These are phyloP conservation scores for Ormyrus thymus DNA, from an alignment of 2,888 invertebrate species.

Conservation along the genomic window DNA sequence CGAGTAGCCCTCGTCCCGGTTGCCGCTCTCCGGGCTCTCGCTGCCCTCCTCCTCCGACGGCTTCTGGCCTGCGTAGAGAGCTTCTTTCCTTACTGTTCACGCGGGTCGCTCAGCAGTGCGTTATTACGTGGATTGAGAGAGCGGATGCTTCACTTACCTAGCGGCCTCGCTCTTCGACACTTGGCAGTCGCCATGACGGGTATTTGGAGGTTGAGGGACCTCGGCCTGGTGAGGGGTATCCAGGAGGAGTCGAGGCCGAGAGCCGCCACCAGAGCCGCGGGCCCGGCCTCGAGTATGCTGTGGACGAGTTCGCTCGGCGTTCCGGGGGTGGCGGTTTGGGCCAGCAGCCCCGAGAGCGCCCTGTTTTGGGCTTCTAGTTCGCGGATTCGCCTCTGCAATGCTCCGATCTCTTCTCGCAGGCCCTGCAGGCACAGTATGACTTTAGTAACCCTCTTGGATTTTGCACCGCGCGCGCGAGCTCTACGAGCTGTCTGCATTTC, in stretches of 20 bases:
- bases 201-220: constrained; percentile 83
- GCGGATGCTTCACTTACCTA: constrained; percentile 69
- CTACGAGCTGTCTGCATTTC: too few relatives aligned
- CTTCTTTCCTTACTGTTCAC: not conserved
- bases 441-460: not conserved
- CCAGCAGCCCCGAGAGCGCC: constrained; percentile 82
- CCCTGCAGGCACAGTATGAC: constrained; percentile 77
- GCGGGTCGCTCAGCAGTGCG: too few relatives aligned
- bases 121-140: not conserved
- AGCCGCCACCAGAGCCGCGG: constrained; percentile 74
- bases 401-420: constrained; percentile 85
- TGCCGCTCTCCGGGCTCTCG: constrained; percentile 86
- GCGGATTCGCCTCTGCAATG: constrained; percentile 83
- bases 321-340: constrained; percentile 79
- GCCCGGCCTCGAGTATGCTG: constrained; percentile 70
- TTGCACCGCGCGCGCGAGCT: not conserved
- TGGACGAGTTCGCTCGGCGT: constrained; percentile 72
- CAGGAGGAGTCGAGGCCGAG: constrained; percentile 82
- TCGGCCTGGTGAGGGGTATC: constrained; percentile 82
- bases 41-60: constrained; percentile 83
- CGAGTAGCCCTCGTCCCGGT: constrained; percentile 88
- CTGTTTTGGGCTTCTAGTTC: constrained; percentile 88
- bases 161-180: constrained; percentile 74
- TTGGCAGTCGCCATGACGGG: constrained; percentile 77
- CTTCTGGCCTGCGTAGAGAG: constrained; percentile 72